Percentiles rank a stretch among this genome's conserved stretches.
Conservation (phyloP, 2,888 invertebrate genomes). For the Tachina grossa region DNA sequence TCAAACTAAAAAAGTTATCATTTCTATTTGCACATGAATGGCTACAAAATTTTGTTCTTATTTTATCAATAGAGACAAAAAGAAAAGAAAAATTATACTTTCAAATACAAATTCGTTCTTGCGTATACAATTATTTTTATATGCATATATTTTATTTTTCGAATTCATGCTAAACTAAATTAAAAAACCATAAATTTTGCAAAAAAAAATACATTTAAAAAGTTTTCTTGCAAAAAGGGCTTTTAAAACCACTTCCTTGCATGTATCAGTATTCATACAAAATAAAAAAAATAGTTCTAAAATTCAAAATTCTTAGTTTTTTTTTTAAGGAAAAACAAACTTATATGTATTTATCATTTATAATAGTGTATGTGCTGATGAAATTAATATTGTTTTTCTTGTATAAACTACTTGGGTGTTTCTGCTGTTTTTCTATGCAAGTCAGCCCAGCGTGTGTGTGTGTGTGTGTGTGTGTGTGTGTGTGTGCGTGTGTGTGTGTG, state of each 20-base stretch:
- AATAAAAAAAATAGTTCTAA: conserved; percentile 36
- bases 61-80: neutral
- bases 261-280: neutral
- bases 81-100: conserved; percentile 24
- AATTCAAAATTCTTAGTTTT: conserved; percentile 50
- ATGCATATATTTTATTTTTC: neutral
- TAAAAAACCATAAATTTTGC: conserved; percentile 66
- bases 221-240: conserved; percentile 36
- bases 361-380: conserved; percentile 23
- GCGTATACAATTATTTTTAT: neutral
- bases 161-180: conserved; percentile 55
- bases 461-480: conserved; percentile 24
- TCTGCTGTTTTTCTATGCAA: neutral
- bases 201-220: conserved; percentile 37
- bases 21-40: conserved; percentile 58
- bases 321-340: conserved; percentile 29
- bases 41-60: conserved; percentile 14
- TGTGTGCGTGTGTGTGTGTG: conserved; percentile 39
- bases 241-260: conserved; percentile 46
- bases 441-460: conserved; percentile 12
- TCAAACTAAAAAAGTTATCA: conserved; percentile 51
- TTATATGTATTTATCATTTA: conserved; percentile 41
- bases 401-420: conserved; percentile 59
- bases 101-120: conserved; percentile 11
- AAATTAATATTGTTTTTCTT: conserved; percentile 67